A percentile compares a stretch with the other conserved stretches of the same genome.
phyloP scores from a whole-genome alignment of 2,797 vertebrate genomes.

The Staurois parvus region DNA sequence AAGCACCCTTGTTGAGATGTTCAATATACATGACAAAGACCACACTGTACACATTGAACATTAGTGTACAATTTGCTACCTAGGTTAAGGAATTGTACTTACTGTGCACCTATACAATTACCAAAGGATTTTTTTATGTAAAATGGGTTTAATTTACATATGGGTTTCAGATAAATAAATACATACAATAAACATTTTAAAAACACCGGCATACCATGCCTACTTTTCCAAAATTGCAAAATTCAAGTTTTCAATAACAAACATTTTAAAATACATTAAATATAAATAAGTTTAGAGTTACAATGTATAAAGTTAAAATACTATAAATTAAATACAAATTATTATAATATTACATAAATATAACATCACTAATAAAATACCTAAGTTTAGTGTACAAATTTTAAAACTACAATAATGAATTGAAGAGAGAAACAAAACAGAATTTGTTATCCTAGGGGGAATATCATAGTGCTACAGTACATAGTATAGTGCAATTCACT shows the following conservation, averaged over 20 bases:
- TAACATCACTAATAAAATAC: neutral
- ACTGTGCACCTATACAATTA: no score
- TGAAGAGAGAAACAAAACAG: neutral
- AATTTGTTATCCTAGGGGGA: neutral
- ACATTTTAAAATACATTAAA: neutral
- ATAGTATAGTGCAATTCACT: slow-evolving; percentile 42
- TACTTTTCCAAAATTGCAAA: slow-evolving; percentile 22
- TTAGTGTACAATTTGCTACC: no score
- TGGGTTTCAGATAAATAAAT: slow-evolving; percentile 51
- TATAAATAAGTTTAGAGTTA: neutral
- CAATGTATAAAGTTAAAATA: slow-evolving; percentile 7
- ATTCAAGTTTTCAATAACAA: slow-evolving; percentile 35
- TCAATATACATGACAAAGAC: no score
- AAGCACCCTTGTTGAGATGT: no score
- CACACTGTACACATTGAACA: no score
- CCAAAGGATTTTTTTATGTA: neutral
- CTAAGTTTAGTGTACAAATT: no score
- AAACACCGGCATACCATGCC: slow-evolving; percentile 6
- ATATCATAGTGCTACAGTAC: neutral
- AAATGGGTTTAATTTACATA: slow-evolving; percentile 56
- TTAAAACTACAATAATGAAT: neutral
- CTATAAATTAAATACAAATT: slow-evolving; percentile 32
- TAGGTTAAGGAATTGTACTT: no score
- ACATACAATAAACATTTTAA: slow-evolving; percentile 30
- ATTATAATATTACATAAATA: slow-evolving; percentile 16